These are phyloP conservation scores for Sepiola atlantica DNA, from an alignment of 2,888 invertebrate species.

Conservation along the genomic window DNA sequence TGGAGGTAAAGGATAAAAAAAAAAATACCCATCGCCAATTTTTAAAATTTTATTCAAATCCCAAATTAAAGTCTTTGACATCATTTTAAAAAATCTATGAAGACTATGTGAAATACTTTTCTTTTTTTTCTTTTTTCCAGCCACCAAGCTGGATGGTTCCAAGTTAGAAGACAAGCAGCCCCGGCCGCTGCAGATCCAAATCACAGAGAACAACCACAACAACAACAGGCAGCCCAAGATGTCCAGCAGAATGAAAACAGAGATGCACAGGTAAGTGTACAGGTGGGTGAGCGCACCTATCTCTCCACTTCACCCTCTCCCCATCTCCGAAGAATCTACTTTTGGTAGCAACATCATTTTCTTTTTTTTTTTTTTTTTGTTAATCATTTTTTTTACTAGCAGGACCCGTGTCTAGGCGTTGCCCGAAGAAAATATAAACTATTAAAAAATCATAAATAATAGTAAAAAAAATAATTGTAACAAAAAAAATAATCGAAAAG, in stretches of 20 bases:
- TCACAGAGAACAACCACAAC: neutral
- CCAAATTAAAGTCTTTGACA: neutral
- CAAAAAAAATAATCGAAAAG: no score
- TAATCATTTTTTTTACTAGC: no score
- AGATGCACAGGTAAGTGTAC: constrained; percentile 25
- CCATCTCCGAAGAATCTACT: no score
- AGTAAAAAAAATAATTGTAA: no score
- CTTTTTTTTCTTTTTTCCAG: neutral
- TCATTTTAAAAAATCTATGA: neutral
- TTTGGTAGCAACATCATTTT: neutral
- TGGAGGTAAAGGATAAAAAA: no score
- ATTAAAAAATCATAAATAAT: no score
- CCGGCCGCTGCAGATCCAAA: neutral
- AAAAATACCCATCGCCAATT: neutral
- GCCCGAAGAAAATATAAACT: no score
- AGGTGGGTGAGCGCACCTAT: neutral
- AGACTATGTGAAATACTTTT: neutral
- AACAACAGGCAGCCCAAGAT: neutral
- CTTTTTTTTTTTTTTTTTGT: neutral
- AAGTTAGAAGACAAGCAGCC: constrained; percentile 40
- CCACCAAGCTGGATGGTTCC: constrained; percentile 47
- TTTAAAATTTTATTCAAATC: neutral
- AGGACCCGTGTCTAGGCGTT: no score
- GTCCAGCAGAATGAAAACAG: constrained; percentile 37
- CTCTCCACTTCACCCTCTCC: no score